Evolutionary conservation across 2,113 vertebrate genomes (phyloP).

Genomic region (Hippoglossus stenolepis): DNA sequence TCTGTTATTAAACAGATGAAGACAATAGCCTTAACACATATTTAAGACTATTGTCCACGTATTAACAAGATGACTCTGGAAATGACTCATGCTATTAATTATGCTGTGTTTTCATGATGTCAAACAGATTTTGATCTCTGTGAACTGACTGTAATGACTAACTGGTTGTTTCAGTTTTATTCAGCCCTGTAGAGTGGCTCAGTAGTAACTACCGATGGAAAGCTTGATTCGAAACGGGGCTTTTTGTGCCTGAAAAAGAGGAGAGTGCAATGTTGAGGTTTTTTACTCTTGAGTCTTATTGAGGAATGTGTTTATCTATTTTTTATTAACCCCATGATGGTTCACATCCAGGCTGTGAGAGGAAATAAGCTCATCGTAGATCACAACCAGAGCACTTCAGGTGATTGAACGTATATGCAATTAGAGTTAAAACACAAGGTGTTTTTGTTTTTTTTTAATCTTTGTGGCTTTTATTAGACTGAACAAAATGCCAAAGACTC

Average conservation of each 20-base stretch:
- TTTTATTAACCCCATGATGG: constrained; percentile 1
- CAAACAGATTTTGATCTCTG: too few species aligned
- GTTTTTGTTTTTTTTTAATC: background rate
- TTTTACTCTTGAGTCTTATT: constrained; percentile 68
- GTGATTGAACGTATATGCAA: constrained; percentile 57
- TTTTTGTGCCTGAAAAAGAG: constrained; percentile 62
- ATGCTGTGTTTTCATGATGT: too few species aligned
- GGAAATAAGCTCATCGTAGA: background rate
- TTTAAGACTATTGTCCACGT: too few species aligned
- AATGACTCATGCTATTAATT: too few species aligned
- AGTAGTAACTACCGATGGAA: background rate
- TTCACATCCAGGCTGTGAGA: background rate
- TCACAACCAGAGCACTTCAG: constrained; percentile 57
- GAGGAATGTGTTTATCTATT: constrained; percentile 39
- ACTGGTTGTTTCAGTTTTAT: background rate
- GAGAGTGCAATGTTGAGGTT: constrained; percentile 52
- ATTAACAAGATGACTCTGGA: too few species aligned
- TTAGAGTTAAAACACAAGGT: constrained; percentile 12
- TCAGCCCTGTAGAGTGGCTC: background rate
- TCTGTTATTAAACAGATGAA: too few species aligned
- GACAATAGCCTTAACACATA: too few species aligned
- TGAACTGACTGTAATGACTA: too few species aligned
- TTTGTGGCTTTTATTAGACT: constrained; percentile 30
- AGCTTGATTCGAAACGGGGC: constrained; percentile 22
- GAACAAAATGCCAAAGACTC: constrained; percentile 69